Percentiles rank a stretch among this genome's conserved stretches.
Evolutionary conservation across 2,797 vertebrate species (phyloP).

Genomic region (Trachurus trachurus): DNA sequence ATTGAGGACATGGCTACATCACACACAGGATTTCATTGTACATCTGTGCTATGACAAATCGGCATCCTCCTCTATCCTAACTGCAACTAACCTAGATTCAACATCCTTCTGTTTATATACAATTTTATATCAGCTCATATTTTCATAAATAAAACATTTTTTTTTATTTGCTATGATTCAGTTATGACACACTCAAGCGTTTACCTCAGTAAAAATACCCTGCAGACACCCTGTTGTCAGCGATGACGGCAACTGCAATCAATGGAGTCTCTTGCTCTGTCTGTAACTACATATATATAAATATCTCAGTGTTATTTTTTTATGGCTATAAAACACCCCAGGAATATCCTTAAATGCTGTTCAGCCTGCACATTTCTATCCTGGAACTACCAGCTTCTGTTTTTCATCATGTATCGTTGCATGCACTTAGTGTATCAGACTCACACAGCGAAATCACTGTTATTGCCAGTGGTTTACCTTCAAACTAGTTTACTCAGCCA

Average conservation of each 20-base stretch:
- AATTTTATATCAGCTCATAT: background rate
- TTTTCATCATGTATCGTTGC: background rate
- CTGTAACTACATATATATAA: background rate
- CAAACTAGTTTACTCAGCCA: conserved; percentile 12
- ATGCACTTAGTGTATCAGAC: background rate
- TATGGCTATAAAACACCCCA: conserved; percentile 13
- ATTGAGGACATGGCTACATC: no score
- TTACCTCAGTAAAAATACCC: conserved; percentile 27
- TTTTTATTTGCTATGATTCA: conserved; percentile 29
- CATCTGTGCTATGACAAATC: no score
- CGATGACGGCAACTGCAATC: conserved; percentile 3
- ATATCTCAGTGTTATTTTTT: background rate
- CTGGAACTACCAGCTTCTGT: background rate
- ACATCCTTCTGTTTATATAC: background rate
- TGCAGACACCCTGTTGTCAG: conserved; percentile 16
- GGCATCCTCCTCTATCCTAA: background rate
- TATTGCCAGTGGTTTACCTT: conserved; percentile 13
- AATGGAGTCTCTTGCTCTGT: conserved; percentile 8
- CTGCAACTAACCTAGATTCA: background rate
- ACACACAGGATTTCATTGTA: no score
- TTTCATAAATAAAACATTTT: background rate
- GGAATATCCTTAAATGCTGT: conserved; percentile 4
- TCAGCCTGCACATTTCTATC: background rate
- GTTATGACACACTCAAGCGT: conserved; percentile 13
- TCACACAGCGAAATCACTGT: background rate